These are phyloP conservation scores for Listronotus bonariensis DNA, from an alignment of 1,140 invertebrate genomes.

Conservation along the genomic window DNA sequence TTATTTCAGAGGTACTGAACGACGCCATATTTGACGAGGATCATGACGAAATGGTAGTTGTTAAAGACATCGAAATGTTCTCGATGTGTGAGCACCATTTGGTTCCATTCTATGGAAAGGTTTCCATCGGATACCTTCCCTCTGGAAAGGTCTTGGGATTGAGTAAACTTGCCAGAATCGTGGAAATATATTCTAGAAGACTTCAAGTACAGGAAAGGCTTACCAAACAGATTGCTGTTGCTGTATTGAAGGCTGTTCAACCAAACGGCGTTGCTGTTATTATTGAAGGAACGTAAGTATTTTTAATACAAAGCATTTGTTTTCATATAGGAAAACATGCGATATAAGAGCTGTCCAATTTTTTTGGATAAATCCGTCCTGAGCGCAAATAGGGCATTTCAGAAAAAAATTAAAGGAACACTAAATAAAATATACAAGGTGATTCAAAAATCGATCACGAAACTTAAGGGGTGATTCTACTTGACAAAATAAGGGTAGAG, in stretches of 20 bases:
- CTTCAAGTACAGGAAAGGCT: slow-evolving; percentile 97
- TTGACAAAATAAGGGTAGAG: no score
- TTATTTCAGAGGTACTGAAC: slow-evolving; percentile 95
- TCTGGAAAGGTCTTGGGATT: slow-evolving; percentile 91
- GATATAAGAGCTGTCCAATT: no score
- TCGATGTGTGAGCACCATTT: slow-evolving; percentile 99
- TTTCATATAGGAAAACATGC: no score
- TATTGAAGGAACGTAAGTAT: slow-evolving; percentile 95
- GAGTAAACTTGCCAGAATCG: slow-evolving; percentile 72
- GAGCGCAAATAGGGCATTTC: no score
- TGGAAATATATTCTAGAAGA: slow-evolving; percentile 94
- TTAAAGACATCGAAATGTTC: slow-evolving; percentile 99
- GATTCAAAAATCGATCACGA: no score
- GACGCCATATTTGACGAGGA: slow-evolving; percentile 98
- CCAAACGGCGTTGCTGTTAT: slow-evolving; percentile 97
- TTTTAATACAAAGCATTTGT: no score
- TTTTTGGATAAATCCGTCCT: no score
- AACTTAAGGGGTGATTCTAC: no score
- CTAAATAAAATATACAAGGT: no score
- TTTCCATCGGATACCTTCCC: slow-evolving; percentile 97
- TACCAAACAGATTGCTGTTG: slow-evolving; percentile 97
- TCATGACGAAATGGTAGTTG: slow-evolving; percentile 99
- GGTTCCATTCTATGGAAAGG: slow-evolving; percentile 99
- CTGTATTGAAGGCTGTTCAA: slow-evolving; percentile 96
- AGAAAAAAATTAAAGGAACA: no score